A percentile compares a stretch with the other conserved stretches of the same genome.
phyloP scores from a whole-genome alignment of 2,113 vertebrate genomes.

The Crotalus horridus region DNA sequence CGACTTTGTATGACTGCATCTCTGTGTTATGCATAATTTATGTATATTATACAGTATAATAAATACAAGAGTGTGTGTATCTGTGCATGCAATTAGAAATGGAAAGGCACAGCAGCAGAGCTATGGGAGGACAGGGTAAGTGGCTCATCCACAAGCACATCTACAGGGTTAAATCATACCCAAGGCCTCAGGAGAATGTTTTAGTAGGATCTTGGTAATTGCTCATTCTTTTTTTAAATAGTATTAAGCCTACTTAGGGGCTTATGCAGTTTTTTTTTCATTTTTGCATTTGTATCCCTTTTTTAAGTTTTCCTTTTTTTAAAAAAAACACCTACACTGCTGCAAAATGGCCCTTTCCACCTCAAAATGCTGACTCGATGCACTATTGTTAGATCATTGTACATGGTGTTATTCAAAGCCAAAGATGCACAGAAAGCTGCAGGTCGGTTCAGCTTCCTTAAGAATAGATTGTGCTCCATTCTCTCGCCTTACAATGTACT shows the following conservation, averaged over 20 bases:
- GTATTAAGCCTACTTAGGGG: neutral
- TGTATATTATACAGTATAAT: neutral
- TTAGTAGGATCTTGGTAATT: neutral
- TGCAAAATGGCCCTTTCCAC: neutral
- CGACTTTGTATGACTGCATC: neutral
- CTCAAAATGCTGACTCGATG: neutral
- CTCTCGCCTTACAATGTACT: constrained; percentile 23
- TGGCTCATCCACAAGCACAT: neutral
- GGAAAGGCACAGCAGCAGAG: neutral
- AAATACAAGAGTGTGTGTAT: neutral
- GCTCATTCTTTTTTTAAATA: neutral
- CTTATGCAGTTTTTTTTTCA: neutral
- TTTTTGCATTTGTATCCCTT: neutral
- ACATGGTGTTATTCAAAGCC: fast-evolving
- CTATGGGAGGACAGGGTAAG: neutral
- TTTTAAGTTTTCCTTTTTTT: fast-evolving
- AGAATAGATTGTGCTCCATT: neutral
- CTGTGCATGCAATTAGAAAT: neutral
- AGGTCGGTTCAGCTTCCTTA: neutral
- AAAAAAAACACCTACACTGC: neutral
- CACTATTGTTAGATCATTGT: neutral
- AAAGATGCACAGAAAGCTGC: neutral
- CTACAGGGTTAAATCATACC: neutral
- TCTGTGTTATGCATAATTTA: neutral
- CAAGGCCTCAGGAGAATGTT: neutral